Evolutionary conservation across 2,797 vertebrate genomes (phyloP).

Genomic region (Notolepis coatsorum): DNA sequence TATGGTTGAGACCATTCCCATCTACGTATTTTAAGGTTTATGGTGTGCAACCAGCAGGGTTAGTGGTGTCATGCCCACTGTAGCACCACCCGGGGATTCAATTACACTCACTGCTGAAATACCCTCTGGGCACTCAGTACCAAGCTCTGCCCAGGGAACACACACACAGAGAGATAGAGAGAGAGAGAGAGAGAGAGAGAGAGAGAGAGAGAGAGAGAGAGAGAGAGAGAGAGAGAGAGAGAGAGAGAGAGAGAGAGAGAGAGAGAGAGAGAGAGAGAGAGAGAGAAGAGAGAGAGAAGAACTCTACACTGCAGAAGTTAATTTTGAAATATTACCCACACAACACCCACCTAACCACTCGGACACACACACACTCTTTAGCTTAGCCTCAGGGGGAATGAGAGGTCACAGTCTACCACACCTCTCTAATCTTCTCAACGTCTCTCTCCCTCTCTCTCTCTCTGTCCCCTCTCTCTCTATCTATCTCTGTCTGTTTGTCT

Average conservation of each 20-base stretch:
- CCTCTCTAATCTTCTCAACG: background rate
- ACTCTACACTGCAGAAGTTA: too few species aligned
- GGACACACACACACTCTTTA: background rate
- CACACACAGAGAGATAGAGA: too few species aligned
- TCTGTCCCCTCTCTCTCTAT: background rate
- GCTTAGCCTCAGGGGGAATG: too few species aligned
- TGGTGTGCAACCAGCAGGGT: background rate
- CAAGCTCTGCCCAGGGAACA: conserved; percentile 24
- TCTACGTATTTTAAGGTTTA: too few species aligned
- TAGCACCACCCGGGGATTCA: conserved; percentile 11
- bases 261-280: too few species aligned
- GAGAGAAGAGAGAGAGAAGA: too few species aligned
- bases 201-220: too few species aligned
- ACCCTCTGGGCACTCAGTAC: conserved; percentile 32
- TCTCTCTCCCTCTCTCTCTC: background rate
- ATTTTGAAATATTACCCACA: too few species aligned
- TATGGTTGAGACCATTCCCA: conserved; percentile 16
- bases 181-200: too few species aligned
- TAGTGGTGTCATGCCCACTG: background rate
- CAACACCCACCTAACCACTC: conserved; percentile 5
- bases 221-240: too few species aligned
- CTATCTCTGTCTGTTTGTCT: too few species aligned
- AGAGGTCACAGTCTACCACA: background rate
- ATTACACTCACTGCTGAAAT: conserved; percentile 1
- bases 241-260: too few species aligned